Evolutionary conservation across 1,140 invertebrate genomes (phyloP), one percentile per base, ranked within the genome.

Genomic region (Drosophila tani): DNA sequence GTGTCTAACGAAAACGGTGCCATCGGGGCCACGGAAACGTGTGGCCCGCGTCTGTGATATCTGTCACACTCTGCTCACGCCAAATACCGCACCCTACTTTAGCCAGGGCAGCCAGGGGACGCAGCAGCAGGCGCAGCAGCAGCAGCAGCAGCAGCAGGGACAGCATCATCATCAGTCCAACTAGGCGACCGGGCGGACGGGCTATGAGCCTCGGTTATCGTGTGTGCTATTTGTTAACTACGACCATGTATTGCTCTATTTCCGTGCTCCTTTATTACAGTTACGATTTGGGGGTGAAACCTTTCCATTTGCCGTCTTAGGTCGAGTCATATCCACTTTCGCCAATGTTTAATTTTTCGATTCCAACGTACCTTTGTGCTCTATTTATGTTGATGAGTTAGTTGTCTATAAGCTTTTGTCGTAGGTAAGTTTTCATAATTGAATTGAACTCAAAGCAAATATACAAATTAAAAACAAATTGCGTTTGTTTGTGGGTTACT

Each of bases 1-100:
- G 79, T 99, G 98, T 94, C 94, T 97, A 71, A 94, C 95, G 24
- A 96, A 97, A 93, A 94, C 94, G 43, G 98, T 99, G 64, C 94
- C 94, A 73, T 97, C 97, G 87, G 98, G 98, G 57, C 98, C 98
- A 62, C 96, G 97, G 81, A 94, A 96, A 77, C 94, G 97, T 82
- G 95, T 95, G 51, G 97, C 97, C 50, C 96, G 96, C 93, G 99
- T 99, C 62, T 99, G 99, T 95, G 95, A 97, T 94, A 98, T 99
- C 60, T 99, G 99, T 94, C 97, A 99, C 94, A 99, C 98, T 35
- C 95, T 99, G 79, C 96, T 99, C 83, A 98, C 98, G 82, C 96
- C 96, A 90, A 96, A 99, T 93, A 96, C 97, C 47, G 97, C 98
- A 79, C 98, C 98, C 46, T 99, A 98, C 94, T 99, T 99, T 94